A percentile compares a stretch with the other conserved stretches of the same genome.
phyloP scores from a whole-genome alignment of 2,797 vertebrate genomes.

The Acipenser transmontanus region DNA sequence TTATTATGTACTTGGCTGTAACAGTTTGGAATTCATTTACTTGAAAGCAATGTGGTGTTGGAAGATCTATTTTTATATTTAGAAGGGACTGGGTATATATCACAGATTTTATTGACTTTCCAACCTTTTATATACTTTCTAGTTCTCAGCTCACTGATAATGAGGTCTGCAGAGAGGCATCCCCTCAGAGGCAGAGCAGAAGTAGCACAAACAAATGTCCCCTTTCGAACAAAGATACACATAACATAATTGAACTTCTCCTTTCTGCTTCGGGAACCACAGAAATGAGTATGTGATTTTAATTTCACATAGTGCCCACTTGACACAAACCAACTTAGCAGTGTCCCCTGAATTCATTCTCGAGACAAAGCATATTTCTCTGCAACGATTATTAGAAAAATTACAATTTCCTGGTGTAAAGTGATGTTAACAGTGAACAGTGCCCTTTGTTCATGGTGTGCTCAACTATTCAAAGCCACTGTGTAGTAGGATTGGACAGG shows the following conservation, averaged over 20 bases:
- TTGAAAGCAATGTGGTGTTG: conserved; percentile 6
- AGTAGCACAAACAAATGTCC: conserved; percentile 7
- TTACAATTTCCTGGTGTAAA: conserved; percentile 43
- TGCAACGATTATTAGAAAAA: conserved; percentile 49
- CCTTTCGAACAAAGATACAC: conserved; percentile 13
- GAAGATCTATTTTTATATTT: conserved; percentile 19
- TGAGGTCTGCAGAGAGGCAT: conserved; percentile 31
- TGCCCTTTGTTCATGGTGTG: conserved; percentile 39
- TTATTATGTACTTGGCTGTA: conserved; percentile 5
- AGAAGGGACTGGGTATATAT: conserved; percentile 25
- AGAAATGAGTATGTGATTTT: conserved; percentile 12
- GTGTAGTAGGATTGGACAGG: conserved; percentile 46
- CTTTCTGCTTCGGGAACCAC: neutral
- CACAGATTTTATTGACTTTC: conserved; percentile 20
- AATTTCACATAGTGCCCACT: conserved; percentile 13
- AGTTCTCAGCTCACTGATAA: conserved; percentile 26
- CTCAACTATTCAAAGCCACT: conserved; percentile 37
- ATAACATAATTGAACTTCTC: conserved; percentile 7
- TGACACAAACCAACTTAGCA: conserved; percentile 33
- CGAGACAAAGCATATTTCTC: conserved; percentile 42
- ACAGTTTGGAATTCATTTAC: conserved; percentile 13
- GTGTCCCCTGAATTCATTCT: conserved; percentile 26
- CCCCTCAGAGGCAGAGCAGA: conserved; percentile 10
- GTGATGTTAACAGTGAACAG: conserved; percentile 38
- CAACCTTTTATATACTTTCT: conserved; percentile 24